Percentiles rank a stretch among this genome's conserved stretches.
Conservation (phyloP, 2,888 invertebrate species). For the Cyclophora punctaria region DNA sequence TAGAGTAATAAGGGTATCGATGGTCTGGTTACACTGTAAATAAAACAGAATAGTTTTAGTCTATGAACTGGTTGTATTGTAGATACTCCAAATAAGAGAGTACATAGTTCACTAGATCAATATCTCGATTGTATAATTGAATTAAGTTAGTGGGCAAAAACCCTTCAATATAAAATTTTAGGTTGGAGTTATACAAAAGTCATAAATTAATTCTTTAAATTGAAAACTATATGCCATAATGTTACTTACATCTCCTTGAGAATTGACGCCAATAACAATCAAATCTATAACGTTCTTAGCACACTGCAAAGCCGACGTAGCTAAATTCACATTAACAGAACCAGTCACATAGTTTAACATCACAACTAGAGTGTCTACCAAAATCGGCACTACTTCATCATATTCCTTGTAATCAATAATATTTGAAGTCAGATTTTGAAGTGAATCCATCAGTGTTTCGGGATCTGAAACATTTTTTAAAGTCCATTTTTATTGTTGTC, state of each 20-base stretch:
- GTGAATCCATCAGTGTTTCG: constrained; percentile 4
- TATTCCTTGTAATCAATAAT: constrained; percentile 24
- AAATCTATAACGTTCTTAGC: constrained; percentile 31
- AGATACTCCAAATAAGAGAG: too few species aligned
- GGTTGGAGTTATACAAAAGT: too few species aligned
- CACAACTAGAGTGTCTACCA: constrained; percentile 30
- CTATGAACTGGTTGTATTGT: too few species aligned
- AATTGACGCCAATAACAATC: constrained; percentile 17
- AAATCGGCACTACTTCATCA: constrained; percentile 23
- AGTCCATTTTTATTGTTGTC: neutral
- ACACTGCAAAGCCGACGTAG: constrained; percentile 25
- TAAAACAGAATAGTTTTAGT: too few species aligned
- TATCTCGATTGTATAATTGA: too few species aligned
- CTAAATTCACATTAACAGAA: constrained; percentile 16
- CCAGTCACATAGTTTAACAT: constrained; percentile 23
- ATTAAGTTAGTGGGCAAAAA: too few species aligned
- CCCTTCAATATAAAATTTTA: too few species aligned
- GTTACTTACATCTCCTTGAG: neutral
- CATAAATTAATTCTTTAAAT: too few species aligned
- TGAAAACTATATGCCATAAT: too few species aligned
- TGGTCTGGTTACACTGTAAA: too few species aligned
- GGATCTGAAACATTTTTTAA: constrained; percentile 1
- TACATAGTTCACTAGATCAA: too few species aligned
- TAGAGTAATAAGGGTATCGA: too few species aligned
- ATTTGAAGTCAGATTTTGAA: constrained; percentile 22